A percentile compares a stretch with the other conserved stretches of the same genome.
Evolutionary conservation across 2,888 invertebrate genomes (phyloP).

Genomic region (Ophraella communa): DNA sequence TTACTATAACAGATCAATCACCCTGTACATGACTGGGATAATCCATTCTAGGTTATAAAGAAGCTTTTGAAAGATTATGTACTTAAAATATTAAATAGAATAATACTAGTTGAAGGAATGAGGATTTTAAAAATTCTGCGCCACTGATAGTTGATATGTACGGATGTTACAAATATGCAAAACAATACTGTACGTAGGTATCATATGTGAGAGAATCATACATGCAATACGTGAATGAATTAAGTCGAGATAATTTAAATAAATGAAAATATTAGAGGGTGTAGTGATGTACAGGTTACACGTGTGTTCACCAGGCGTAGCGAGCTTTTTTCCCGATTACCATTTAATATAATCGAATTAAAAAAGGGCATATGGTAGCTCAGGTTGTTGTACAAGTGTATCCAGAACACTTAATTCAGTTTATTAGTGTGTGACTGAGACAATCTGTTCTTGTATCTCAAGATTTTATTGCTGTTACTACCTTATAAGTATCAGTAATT

Average conservation of each 20-base stretch:
- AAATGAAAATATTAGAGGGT: constrained; percentile 54
- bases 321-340: constrained; percentile 52
- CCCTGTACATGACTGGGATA: too few species aligned
- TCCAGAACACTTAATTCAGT: constrained; percentile 37
- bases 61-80: too few species aligned
- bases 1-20: too few species aligned
- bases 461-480: constrained; percentile 33
- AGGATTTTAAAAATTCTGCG: neutral
- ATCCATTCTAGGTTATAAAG: too few species aligned
- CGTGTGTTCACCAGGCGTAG: constrained; percentile 52
- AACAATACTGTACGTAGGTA: constrained; percentile 42
- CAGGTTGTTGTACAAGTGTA: constrained; percentile 35
- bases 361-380: constrained; percentile 51
- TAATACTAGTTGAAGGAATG: too few species aligned
- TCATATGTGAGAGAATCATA: constrained; percentile 52
- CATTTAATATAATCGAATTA: constrained; percentile 51
- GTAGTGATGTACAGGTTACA: constrained; percentile 52
- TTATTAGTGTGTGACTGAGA: constrained; percentile 37
- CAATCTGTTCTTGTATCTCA: constrained; percentile 30
- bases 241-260: constrained; percentile 54
- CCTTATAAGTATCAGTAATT: constrained; percentile 34
- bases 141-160: constrained; percentile 8
- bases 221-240: constrained; percentile 56
- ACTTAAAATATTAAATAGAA: too few species aligned
- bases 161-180: constrained; percentile 42